Percentiles rank a stretch among this genome's conserved stretches.
These are phyloP conservation scores for Grapholita molesta DNA, from an alignment of 1,140 invertebrate genomes.

Conservation along the genomic window DNA sequence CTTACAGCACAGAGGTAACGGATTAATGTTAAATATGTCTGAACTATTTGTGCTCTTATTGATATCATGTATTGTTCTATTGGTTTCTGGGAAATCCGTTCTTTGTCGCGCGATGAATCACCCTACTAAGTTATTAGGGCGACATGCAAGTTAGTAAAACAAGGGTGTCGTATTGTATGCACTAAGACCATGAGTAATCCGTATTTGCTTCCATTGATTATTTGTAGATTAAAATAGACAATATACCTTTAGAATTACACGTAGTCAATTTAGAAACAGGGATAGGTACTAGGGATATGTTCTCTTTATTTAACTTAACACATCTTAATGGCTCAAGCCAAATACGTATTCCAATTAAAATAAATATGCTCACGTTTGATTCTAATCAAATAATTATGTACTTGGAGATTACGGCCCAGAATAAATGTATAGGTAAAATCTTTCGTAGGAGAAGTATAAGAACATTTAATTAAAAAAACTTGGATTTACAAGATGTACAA, in stretches of 20 bases:
- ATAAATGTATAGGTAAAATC: no score
- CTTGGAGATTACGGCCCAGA: no score
- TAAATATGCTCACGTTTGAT: no score
- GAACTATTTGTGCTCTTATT: neutral
- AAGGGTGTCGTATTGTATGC: conserved; percentile 39
- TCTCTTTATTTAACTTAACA: neutral
- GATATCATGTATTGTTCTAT: neutral
- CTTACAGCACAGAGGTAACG: neutral
- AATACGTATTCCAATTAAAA: neutral
- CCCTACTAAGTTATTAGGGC: conserved; percentile 52
- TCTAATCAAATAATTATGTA: no score
- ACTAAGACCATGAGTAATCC: neutral
- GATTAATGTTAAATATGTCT: neutral
- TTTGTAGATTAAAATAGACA: neutral
- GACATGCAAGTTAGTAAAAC: conserved; percentile 40
- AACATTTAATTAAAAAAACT: no score
- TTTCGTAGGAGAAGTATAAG: no score
- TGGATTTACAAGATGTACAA: no score
- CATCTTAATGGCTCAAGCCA: neutral
- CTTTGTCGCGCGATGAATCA: conserved; percentile 65
- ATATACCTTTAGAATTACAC: neutral
- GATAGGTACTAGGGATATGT: no score
- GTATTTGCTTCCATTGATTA: neutral
- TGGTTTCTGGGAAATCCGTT: conserved; percentile 39
- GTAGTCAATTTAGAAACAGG: neutral